Conservation (phyloP, 1,140 invertebrate species). For the Adelges cooleyi region DNA sequence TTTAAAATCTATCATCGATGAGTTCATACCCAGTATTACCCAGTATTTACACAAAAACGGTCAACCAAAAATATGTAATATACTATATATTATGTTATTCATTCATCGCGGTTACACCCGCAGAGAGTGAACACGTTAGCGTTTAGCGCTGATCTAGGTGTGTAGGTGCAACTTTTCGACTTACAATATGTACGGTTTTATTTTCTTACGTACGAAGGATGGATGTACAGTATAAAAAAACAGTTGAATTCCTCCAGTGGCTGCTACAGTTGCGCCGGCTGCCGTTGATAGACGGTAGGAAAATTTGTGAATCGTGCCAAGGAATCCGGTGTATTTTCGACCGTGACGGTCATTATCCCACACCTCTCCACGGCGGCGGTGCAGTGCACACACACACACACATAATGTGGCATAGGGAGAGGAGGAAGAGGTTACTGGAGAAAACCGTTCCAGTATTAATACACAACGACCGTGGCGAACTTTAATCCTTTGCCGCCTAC, state of each 20-base stretch:
- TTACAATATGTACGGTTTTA: too few species aligned
- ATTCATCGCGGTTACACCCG: too few species aligned
- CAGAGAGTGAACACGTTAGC: too few species aligned
- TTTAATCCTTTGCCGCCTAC: too few species aligned
- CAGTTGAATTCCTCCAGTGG: constrained; percentile 8
- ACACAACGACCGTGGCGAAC: not conserved
- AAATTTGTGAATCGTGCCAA: constrained; percentile 27
- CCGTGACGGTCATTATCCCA: constrained; percentile 26
- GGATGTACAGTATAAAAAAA: constrained; percentile 2
- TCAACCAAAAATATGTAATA: too few species aligned
- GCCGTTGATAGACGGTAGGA: constrained; percentile 7
- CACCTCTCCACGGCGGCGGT: not conserved
- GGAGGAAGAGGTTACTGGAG: constrained; percentile 19
- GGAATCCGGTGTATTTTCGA: constrained; percentile 25
- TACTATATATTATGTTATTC: too few species aligned
- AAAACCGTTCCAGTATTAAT: not conserved
- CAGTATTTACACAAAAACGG: too few species aligned
- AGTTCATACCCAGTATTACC: too few species aligned
- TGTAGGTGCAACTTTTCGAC: too few species aligned
- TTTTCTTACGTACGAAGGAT: not conserved
- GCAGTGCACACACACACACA: not conserved
- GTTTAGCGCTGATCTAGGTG: too few species aligned
- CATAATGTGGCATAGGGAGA: not conserved
- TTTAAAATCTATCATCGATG: too few species aligned
- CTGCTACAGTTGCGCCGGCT: not conserved